Percentiles rank a stretch among this genome's conserved stretches.
Evolutionary conservation across 2,888 invertebrate species (phyloP).

Genomic region (Tanaodytes sp.): DNA sequence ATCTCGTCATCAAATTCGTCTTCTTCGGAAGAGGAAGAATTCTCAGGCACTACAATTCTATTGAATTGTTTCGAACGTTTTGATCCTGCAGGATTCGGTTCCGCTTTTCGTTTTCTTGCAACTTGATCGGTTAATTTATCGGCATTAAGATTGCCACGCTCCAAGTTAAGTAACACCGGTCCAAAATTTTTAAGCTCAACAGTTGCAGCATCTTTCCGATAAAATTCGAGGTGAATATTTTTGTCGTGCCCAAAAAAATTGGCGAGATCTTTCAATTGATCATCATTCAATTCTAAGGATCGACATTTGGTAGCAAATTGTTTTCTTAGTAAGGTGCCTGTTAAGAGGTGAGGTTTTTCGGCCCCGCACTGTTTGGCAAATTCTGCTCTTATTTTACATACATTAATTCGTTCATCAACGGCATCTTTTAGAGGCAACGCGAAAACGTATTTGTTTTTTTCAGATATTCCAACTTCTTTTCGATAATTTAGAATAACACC

Average conservation of each 20-base stretch:
- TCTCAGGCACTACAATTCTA: too few species aligned
- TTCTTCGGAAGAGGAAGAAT: too few species aligned
- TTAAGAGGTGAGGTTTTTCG: background rate
- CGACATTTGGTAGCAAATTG: conserved; percentile 21
- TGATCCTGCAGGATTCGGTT: too few species aligned
- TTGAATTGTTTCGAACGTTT: too few species aligned
- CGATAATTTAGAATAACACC: conserved; percentile 4
- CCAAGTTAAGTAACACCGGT: conserved; percentile 10
- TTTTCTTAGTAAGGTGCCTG: conserved; percentile 17
- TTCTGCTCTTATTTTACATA: conserved; percentile 1
- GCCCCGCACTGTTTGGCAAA: conserved; percentile 7
- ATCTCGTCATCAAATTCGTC: too few species aligned
- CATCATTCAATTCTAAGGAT: background rate
- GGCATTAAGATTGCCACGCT: too few species aligned
- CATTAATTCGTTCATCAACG: background rate
- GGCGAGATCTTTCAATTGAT: conserved; percentile 14
- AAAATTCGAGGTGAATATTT: conserved; percentile 8
- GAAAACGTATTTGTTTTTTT: conserved; percentile 2
- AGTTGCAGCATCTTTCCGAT: conserved; percentile 13
- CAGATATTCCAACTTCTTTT: background rate
- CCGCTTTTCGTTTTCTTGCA: too few species aligned
- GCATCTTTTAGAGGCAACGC: background rate
- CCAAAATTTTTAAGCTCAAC: conserved; percentile 13
- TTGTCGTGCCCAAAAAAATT: conserved; percentile 19
- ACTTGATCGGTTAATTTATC: too few species aligned